Conservation (phyloP, 2,113 vertebrate species). For the Epinephelus lanceolatus region DNA sequence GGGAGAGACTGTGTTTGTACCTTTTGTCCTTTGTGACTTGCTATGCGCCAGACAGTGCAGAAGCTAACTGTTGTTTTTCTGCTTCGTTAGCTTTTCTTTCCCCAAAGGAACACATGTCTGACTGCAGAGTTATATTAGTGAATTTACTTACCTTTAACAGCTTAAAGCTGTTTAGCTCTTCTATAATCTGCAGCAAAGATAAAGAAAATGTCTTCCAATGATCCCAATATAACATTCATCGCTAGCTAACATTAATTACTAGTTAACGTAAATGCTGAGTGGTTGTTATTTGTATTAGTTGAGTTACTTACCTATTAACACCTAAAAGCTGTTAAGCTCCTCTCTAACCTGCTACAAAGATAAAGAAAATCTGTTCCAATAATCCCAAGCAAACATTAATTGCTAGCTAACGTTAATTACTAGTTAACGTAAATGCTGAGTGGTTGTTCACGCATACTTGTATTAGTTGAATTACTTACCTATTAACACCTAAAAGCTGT, state of each 20-base stretch:
- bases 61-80: background rate
- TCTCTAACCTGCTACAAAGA: background rate
- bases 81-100: background rate
- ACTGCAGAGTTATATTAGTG: background rate
- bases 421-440: background rate
- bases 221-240: too few species aligned
- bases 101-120: background rate
- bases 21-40: constrained; percentile 12
- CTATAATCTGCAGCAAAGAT: too few species aligned
- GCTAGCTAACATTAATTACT: too few species aligned
- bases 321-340: background rate
- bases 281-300: too few species aligned
- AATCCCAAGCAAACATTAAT: background rate
- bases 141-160: too few species aligned
- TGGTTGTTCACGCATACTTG: background rate
- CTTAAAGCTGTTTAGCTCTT: too few species aligned
- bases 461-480: too few species aligned
- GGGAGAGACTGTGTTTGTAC: background rate
- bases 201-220: too few species aligned
- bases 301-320: background rate
- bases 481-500: too few species aligned
- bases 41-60: background rate
- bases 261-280: too few species aligned
- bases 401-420: background rate
- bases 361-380: background rate